Evolutionary conservation across 2,797 vertebrate genomes (phyloP).

Genomic region (Peromyscus aztecus): DNA sequence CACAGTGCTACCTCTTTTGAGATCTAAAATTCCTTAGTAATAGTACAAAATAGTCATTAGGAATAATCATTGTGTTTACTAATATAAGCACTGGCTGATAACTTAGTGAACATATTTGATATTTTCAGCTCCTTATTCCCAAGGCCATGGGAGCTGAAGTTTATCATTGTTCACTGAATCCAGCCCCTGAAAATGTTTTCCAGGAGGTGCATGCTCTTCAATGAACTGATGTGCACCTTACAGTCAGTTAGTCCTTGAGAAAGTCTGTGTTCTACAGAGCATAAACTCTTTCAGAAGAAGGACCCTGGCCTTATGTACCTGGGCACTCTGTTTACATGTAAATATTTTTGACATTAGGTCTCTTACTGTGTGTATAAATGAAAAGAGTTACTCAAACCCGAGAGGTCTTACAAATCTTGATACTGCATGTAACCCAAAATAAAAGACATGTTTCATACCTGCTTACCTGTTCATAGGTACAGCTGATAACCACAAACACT

Average conservation of each 20-base stretch:
- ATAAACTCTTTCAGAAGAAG: neutral
- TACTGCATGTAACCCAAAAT: neutral
- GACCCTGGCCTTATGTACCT: neutral
- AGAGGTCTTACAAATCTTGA: slow-evolving; percentile 1
- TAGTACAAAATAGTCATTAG: neutral
- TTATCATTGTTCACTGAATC: neutral
- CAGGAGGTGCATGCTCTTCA: neutral
- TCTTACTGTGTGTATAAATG: neutral
- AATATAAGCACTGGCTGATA: neutral
- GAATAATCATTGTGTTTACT: neutral
- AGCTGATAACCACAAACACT: neutral
- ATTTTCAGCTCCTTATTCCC: neutral
- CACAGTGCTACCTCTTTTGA: too few relatives aligned
- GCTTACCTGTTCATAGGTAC: neutral
- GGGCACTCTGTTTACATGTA: neutral
- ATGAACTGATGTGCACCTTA: neutral
- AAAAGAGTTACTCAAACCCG: neutral
- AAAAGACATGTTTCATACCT: slow-evolving; percentile 7
- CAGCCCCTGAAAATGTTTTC: neutral
- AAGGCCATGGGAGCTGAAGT: neutral
- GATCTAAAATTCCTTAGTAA: neutral
- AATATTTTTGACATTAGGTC: neutral
- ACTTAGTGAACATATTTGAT: neutral
- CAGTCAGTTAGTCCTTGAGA: neutral
- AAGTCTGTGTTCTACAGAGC: neutral